These are phyloP conservation scores for Mustelus asterias DNA, from an alignment of 2,113 vertebrate species.

Conservation along the genomic window DNA sequence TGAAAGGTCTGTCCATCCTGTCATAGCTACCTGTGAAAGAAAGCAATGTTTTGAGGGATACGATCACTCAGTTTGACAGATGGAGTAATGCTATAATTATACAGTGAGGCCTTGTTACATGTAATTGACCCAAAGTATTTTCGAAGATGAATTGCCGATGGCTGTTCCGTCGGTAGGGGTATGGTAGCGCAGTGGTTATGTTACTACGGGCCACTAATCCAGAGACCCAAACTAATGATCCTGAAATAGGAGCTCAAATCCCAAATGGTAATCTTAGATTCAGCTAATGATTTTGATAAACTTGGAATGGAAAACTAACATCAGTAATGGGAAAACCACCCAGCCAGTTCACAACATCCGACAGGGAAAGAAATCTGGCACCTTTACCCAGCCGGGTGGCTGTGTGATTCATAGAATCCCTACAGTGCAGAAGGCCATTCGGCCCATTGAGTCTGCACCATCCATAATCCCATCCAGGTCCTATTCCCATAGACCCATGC, in stretches of 20 bases:
- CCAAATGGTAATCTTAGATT: background rate
- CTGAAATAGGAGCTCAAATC: background rate
- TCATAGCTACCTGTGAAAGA: background rate
- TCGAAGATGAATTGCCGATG: background rate
- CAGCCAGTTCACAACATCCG: no score
- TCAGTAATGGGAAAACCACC: background rate
- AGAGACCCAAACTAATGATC: background rate
- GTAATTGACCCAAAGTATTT: background rate
- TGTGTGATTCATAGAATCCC: no score
- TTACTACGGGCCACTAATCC: background rate
- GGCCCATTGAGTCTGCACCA: no score
- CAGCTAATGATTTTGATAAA: background rate
- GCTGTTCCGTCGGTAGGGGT: background rate
- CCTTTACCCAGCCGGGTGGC: no score
- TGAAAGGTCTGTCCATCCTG: background rate
- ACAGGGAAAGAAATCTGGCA: no score
- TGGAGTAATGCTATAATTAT: background rate
- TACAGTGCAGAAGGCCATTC: no score
- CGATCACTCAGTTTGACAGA: background rate
- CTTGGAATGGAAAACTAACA: background rate
- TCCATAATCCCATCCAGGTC: no score
- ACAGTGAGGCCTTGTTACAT: background rate
- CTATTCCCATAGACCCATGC: no score
- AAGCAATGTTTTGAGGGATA: background rate
- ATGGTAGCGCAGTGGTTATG: background rate